Evolutionary conservation across 2,113 vertebrate species (phyloP).

Genomic region (Puntigrus tetrazona): DNA sequence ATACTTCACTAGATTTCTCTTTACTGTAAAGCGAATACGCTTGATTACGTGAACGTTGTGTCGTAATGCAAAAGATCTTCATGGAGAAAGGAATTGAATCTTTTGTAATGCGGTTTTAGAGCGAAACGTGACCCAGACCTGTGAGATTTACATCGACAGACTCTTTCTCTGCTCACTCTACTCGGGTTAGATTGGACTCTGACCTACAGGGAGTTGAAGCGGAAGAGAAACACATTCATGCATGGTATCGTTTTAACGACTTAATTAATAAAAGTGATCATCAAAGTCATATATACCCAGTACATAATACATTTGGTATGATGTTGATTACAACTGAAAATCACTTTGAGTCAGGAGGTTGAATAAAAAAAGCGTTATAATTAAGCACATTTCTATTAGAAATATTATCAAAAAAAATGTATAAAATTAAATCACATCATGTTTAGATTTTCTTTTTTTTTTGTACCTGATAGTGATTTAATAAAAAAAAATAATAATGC

Average conservation of each 20-base stretch:
- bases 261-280: background rate
- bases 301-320: background rate
- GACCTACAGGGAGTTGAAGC: background rate
- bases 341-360: background rate
- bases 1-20: background rate
- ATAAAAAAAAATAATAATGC: too few relatives aligned
- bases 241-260: background rate
- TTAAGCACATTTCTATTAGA: background rate
- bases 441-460: too few relatives aligned
- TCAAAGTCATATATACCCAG: background rate
- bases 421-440: too few relatives aligned
- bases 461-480: too few relatives aligned
- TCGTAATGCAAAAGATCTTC: background rate
- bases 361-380: background rate
- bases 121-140: background rate
- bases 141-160: background rate
- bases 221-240: background rate
- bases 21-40: background rate
- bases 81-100: background rate
- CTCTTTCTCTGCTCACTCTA: background rate
- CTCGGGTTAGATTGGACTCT: background rate
- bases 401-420: too few relatives aligned
- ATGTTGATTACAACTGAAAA: background rate
- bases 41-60: background rate
- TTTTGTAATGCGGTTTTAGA: background rate